Conservation (phyloP, 2,888 invertebrate genomes). For the Andricus curvator region DNA sequence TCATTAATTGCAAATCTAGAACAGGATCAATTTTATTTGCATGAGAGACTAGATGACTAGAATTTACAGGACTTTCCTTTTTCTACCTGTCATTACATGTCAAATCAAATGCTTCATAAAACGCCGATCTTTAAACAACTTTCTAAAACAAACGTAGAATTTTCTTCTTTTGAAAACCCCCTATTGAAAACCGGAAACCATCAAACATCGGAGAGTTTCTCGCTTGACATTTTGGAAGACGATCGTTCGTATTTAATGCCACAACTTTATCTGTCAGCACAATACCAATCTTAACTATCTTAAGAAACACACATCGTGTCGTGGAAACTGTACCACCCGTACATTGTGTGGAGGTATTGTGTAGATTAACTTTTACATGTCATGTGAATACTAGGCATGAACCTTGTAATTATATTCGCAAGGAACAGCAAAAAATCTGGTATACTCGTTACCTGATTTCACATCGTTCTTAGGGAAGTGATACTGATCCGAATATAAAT, state of each 20-base stretch:
- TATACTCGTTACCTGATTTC: conserved; percentile 55
- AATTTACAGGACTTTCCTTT: conserved; percentile 30
- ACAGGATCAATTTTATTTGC: conserved; percentile 10
- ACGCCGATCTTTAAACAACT: background rate
- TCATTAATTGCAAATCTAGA: background rate
- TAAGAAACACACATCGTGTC: conserved; percentile 57
- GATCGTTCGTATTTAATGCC: conserved; percentile 12
- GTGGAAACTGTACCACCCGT: conserved; percentile 61
- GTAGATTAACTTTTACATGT: background rate
- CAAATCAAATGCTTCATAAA: conserved; percentile 8
- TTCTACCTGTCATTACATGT: conserved; percentile 27
- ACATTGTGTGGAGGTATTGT: conserved; percentile 18
- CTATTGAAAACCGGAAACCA: conserved; percentile 8
- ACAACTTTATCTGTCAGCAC: background rate
- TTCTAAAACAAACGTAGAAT: conserved; percentile 14
- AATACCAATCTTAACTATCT: conserved; percentile 44
- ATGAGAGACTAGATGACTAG: background rate
- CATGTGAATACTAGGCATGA: conserved; percentile 35
- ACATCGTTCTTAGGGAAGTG: conserved; percentile 12
- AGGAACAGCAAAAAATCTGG: conserved; percentile 45
- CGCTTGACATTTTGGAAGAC: conserved; percentile 43
- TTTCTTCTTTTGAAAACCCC: conserved; percentile 20
- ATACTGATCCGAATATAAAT: background rate
- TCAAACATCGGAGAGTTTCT: conserved; percentile 24
- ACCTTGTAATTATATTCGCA: conserved; percentile 47